These are phyloP conservation scores for Corbicula japonica DNA, from an alignment of 2,888 invertebrate species.

Conservation along the genomic window DNA sequence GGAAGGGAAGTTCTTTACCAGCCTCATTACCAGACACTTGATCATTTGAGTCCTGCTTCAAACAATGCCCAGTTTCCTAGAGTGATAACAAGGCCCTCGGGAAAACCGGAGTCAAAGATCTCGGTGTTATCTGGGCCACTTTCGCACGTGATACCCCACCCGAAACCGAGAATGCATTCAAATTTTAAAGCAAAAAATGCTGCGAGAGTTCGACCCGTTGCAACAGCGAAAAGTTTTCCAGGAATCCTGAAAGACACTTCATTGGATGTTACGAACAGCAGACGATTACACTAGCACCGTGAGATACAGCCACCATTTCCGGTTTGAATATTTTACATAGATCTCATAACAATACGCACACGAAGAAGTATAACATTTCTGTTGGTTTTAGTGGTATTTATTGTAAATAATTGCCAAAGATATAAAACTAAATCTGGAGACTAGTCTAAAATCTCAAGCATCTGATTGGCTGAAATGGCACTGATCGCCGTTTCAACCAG, in stretches of 20 bases:
- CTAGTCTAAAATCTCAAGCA: too few relatives aligned
- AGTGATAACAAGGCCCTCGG: constrained; percentile 9
- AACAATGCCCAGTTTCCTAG: not conserved
- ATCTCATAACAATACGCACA: not conserved
- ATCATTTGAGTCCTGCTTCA: too few relatives aligned
- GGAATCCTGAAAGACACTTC: constrained; percentile 43
- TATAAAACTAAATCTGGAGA: too few relatives aligned
- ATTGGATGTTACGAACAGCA: constrained; percentile 30
- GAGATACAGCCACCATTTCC: too few relatives aligned
- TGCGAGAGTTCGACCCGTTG: constrained; percentile 15
- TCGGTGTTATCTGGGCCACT: constrained; percentile 24
- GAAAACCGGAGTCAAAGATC: not conserved
- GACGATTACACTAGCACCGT: too few relatives aligned
- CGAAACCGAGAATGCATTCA: constrained; percentile 23
- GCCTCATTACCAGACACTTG: too few relatives aligned
- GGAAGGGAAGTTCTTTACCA: too few relatives aligned
- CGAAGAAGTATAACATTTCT: too few relatives aligned
- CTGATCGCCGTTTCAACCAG: too few relatives aligned
- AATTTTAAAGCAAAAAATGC: constrained; percentile 29
- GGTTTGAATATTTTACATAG: not conserved
- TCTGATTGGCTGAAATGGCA: too few relatives aligned
- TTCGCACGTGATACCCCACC: constrained; percentile 34
- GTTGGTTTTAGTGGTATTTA: too few relatives aligned
- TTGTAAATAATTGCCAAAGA: too few relatives aligned
- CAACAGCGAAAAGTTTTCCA: constrained; percentile 50